Conservation (phyloP, 2,888 invertebrate species). For the Macrosoma leucophasiata region DNA sequence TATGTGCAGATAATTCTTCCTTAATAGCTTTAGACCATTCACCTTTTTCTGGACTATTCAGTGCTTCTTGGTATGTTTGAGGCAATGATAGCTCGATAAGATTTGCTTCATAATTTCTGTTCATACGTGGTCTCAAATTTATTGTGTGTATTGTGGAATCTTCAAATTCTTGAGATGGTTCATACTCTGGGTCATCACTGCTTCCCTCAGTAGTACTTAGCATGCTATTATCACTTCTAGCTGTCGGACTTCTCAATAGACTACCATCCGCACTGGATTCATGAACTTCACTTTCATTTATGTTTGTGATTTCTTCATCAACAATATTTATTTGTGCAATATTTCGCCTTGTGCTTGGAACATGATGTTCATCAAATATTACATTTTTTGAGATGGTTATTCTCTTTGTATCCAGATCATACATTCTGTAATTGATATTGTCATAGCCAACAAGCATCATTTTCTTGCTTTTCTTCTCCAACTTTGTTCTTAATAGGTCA, state of each 20-base stretch:
- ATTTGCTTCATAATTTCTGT: constrained; percentile 25
- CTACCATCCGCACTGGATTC: constrained; percentile 4
- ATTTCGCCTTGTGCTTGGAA: constrained; percentile 18
- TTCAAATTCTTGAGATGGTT: constrained; percentile 23
- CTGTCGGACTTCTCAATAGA: no score
- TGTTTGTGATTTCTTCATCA: no score
- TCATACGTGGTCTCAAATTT: constrained; percentile 24
- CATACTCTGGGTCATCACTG: constrained; percentile 22
- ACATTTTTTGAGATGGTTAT: constrained; percentile 27
- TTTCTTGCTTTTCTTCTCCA: constrained; percentile 25
- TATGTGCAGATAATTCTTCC: constrained; percentile 23
- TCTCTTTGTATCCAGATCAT: constrained; percentile 18
- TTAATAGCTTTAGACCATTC: constrained; percentile 23
- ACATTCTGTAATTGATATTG: constrained; percentile 31
- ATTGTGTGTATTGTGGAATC: constrained; percentile 7
- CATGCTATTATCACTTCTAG: constrained; percentile 21
- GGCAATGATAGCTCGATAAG: constrained; percentile 23
- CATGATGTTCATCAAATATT: constrained; percentile 25
- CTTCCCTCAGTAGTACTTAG: no score
- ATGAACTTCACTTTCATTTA: constrained; percentile 8
- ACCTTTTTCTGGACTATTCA: constrained; percentile 18
- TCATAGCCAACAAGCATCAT: constrained; percentile 20
- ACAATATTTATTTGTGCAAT: no score
- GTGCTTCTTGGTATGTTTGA: constrained; percentile 26
- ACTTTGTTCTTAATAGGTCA: no score